Evolutionary conservation across 2,888 invertebrate genomes (phyloP).

Genomic region (Cactoblastis cactorum): DNA sequence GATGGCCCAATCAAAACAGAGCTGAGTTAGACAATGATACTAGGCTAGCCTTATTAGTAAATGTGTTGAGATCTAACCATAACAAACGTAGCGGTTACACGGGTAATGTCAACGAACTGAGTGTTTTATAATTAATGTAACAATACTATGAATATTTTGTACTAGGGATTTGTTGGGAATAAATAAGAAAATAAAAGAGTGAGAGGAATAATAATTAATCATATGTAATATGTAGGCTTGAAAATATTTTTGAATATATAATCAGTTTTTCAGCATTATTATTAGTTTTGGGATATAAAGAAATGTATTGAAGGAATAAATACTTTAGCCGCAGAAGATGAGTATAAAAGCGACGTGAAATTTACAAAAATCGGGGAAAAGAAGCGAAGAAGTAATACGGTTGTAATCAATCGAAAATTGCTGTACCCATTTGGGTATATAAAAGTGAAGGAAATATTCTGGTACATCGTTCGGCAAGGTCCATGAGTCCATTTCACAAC

Average conservation of each 20-base stretch:
- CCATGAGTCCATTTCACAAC: conserved; percentile 35
- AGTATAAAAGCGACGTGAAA: too few species aligned
- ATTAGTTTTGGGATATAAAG: too few species aligned
- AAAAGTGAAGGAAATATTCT: not conserved
- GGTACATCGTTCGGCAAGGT: conserved; percentile 4
- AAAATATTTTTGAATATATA: too few species aligned
- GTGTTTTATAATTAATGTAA: conserved; percentile 4
- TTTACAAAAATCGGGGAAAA: too few species aligned
- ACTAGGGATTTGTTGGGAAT: not conserved
- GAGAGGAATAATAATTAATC: too few species aligned
- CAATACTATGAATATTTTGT: not conserved
- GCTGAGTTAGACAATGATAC: conserved; percentile 39
- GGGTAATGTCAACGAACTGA: conserved; percentile 27
- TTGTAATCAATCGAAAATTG: too few species aligned
- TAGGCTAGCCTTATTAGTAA: conserved; percentile 59
- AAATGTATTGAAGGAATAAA: too few species aligned
- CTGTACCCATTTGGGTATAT: not conserved
- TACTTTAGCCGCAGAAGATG: too few species aligned
- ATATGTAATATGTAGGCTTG: too few species aligned
- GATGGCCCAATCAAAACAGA: conserved; percentile 51
- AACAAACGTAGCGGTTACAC: conserved; percentile 49
- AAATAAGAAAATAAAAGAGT: not conserved
- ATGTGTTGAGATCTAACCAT: conserved; percentile 48
- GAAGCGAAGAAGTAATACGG: too few species aligned
- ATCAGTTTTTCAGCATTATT: too few species aligned